Conservation (phyloP, 2,797 vertebrate species). For the Prionace glauca region DNA sequence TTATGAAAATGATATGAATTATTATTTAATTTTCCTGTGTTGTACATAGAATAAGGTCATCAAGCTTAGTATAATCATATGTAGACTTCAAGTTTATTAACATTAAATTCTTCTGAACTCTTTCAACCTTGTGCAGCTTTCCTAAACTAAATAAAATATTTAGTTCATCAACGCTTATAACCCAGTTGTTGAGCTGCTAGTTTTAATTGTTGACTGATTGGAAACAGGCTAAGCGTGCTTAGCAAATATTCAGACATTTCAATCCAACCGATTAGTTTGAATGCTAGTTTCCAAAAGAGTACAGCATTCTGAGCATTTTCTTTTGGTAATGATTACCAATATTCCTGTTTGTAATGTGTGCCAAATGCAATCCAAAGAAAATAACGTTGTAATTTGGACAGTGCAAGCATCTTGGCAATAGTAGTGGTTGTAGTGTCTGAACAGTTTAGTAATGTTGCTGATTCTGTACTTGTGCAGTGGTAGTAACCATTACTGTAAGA, state of each 20-base stretch:
- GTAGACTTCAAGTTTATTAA: not conserved
- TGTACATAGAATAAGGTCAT: not conserved
- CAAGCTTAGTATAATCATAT: not conserved
- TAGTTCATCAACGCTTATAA: not conserved
- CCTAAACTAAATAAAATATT: not conserved
- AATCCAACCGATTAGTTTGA: not conserved
- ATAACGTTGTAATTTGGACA: not conserved
- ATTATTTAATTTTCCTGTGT: not conserved
- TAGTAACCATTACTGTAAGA: not conserved
- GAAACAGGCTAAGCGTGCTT: not conserved
- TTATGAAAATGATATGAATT: not conserved
- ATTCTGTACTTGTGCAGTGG: not conserved
- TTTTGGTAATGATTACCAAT: not conserved
- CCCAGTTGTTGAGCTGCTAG: not conserved
- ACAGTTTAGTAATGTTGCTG: not conserved
- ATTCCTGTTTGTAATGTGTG: not conserved
- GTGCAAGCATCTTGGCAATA: not conserved
- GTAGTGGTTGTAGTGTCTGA: not conserved
- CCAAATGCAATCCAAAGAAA: not conserved
- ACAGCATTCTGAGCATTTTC: not conserved
- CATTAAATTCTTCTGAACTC: not conserved
- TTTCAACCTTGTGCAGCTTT: not conserved
- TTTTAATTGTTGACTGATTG: not conserved
- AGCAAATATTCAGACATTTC: not conserved
- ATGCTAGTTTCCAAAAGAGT: not conserved